Evolutionary conservation across 2,888 invertebrate genomes (phyloP).

Genomic region (Carterocephalus palaemon): DNA sequence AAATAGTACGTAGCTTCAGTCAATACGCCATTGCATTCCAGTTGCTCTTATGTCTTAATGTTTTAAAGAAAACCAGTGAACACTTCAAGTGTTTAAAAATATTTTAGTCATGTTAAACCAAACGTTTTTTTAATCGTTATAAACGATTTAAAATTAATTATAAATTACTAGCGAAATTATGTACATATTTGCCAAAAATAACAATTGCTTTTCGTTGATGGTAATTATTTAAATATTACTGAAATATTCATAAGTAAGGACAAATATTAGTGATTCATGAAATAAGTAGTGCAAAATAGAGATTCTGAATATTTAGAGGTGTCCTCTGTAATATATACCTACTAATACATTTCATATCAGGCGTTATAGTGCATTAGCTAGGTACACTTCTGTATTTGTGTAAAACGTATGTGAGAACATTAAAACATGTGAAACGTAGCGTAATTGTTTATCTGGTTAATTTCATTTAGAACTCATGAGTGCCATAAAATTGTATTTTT

Average conservation of each 20-base stretch:
- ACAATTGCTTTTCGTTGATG: too few species aligned
- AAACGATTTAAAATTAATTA: constrained; percentile 44
- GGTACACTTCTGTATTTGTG: too few species aligned
- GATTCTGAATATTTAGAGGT: not conserved
- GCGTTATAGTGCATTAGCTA: too few species aligned
- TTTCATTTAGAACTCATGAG: constrained; percentile 1
- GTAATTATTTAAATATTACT: too few species aligned
- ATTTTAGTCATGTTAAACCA: constrained; percentile 14
- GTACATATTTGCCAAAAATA: constrained; percentile 21
- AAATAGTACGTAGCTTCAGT: constrained; percentile 29
- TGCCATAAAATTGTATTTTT: constrained; percentile 5
- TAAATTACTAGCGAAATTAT: too few species aligned
- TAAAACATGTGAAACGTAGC: constrained; percentile 11
- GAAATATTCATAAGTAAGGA: too few species aligned
- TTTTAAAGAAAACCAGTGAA: constrained; percentile 18
- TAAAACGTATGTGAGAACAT: too few species aligned
- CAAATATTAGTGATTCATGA: too few species aligned
- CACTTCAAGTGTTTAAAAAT: constrained; percentile 33
- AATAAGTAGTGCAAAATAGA: too few species aligned
- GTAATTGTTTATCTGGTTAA: not conserved
- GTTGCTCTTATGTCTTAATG: constrained; percentile 24
- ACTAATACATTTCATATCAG: too few species aligned
- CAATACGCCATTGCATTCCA: constrained; percentile 52
- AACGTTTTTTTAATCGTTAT: constrained; percentile 41
- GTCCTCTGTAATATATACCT: not conserved